These are phyloP conservation scores for Margarornis squamiger DNA, from an alignment of 2,797 vertebrate species.

Conservation along the genomic window DNA sequence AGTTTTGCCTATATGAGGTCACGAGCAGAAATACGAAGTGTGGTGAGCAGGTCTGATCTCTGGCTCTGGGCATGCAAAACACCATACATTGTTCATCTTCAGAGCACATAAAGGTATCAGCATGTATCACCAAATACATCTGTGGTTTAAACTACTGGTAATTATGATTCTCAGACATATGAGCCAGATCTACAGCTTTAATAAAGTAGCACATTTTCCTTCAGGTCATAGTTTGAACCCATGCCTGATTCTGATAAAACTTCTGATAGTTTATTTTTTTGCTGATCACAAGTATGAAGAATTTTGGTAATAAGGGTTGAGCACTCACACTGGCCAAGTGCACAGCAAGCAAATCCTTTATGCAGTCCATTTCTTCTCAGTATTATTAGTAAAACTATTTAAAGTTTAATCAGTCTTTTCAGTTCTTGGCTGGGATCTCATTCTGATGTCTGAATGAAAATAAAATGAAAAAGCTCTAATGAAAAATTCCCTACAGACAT, in stretches of 20 bases:
- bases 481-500: conserved; percentile 28
- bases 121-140: not conserved
- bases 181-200: not conserved
- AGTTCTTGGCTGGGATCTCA: not conserved
- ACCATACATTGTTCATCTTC: accelerated
- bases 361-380: not conserved
- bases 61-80: not conserved
- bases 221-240: not conserved
- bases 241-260: not conserved
- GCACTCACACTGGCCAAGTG: not conserved
- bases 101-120: not conserved
- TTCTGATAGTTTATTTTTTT: not conserved
- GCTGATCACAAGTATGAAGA: not conserved
- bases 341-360: conserved; percentile 20
- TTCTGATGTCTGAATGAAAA: conserved; percentile 19
- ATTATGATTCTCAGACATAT: not conserved
- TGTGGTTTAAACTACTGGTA: not conserved
- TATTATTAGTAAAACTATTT: conserved; percentile 22
- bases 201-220: not conserved
- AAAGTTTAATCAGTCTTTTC: conserved; percentile 27
- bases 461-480: conserved; percentile 27
- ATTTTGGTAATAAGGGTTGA: not conserved
- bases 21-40: not conserved
- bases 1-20: not conserved
- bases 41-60: not conserved